Evolutionary conservation across 2,888 invertebrate genomes (phyloP).

Genomic region (Drosophila planitibia): DNA sequence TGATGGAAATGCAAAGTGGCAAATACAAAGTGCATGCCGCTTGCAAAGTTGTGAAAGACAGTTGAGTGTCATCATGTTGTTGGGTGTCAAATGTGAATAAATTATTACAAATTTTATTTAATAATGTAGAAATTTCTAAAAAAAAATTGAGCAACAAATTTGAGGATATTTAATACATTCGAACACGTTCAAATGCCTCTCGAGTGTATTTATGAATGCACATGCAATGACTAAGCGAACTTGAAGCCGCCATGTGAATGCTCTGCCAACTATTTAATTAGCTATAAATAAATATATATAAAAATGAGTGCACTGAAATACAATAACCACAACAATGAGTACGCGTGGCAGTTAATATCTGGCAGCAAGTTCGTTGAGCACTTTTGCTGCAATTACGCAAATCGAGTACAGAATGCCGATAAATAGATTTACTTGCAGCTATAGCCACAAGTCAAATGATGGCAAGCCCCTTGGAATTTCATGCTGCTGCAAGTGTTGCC

Average conservation of each 20-base stretch:
- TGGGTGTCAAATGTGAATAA: neutral
- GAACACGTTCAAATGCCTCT: neutral
- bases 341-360: neutral
- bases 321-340: neutral
- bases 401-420: constrained; percentile 10
- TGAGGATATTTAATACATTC: neutral
- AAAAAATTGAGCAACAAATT: neutral
- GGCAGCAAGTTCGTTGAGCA: neutral
- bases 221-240: neutral
- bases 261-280: neutral
- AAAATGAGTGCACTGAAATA: neutral
- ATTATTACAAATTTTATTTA: neutral
- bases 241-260: neutral
- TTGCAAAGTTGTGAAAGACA: neutral
- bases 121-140: neutral
- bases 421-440: constrained; percentile 16
- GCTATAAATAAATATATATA: neutral
- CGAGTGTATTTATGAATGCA: neutral
- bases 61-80: too few relatives aligned
- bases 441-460: constrained; percentile 2
- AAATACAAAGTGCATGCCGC: constrained; percentile 2
- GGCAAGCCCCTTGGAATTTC: neutral
- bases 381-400: neutral
- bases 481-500: neutral
- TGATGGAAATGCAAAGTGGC: constrained; percentile 25